Percentiles rank a stretch among this genome's conserved stretches.
Conservation (phyloP, 2,888 invertebrate genomes). For the Tachystola acroxantha region DNA sequence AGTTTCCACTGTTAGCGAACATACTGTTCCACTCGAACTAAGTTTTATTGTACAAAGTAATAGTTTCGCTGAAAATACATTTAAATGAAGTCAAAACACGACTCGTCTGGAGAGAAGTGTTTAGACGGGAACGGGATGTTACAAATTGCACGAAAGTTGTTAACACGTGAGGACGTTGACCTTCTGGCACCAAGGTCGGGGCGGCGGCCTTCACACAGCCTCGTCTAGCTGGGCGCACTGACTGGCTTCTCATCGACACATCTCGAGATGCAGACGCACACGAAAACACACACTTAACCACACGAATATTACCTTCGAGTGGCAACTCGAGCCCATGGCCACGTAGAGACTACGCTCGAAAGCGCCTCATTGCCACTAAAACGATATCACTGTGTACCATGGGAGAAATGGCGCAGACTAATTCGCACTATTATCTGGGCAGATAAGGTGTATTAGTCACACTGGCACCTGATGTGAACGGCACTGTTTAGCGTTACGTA, state of each 20-base stretch:
- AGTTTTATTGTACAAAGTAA: neutral
- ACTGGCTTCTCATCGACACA: slow-evolving; percentile 40
- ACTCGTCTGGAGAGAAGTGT: too few species aligned
- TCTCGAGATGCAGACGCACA: slow-evolving; percentile 48
- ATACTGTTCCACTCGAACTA: neutral
- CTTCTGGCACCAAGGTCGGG: slow-evolving; percentile 73
- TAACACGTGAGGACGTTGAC: slow-evolving; percentile 70
- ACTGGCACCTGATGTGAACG: slow-evolving; percentile 25
- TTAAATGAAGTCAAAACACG: neutral
- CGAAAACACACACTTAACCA: slow-evolving; percentile 48
- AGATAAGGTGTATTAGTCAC: slow-evolving; percentile 62
- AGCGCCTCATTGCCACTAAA: slow-evolving; percentile 48
- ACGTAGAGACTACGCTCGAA: slow-evolving; percentile 55
- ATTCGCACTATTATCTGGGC: slow-evolving; percentile 60
- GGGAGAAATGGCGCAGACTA: slow-evolving; percentile 44
- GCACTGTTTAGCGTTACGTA: slow-evolving; percentile 31
- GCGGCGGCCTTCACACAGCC: slow-evolving; percentile 75
- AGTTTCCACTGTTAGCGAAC: neutral
- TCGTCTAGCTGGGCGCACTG: slow-evolving; percentile 53
- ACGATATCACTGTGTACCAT: slow-evolving; percentile 38
- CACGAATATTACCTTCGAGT: slow-evolving; percentile 61
- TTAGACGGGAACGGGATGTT: slow-evolving; percentile 15
- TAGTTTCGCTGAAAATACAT: neutral
- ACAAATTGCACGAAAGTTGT: slow-evolving; percentile 50
- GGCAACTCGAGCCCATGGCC: slow-evolving; percentile 68